Conservation (phyloP, 2,888 invertebrate genomes). For the Noctua fimbriata region DNA sequence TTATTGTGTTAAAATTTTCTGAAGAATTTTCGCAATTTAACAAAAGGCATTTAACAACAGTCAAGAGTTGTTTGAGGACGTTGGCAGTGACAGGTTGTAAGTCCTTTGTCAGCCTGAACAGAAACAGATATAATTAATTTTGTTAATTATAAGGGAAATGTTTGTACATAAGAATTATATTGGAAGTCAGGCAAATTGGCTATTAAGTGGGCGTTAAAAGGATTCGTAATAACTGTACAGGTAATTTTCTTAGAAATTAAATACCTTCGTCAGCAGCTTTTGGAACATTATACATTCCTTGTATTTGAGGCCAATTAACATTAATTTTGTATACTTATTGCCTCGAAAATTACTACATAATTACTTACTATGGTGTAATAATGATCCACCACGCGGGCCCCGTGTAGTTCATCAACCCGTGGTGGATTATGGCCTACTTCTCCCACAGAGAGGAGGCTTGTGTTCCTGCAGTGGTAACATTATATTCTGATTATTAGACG, state of each 20-base stretch:
- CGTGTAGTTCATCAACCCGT: not conserved
- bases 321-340: not conserved
- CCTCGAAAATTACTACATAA: not conserved
- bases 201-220: slow-evolving; percentile 6
- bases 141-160: slow-evolving; percentile 33
- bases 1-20: not conserved
- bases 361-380: not conserved
- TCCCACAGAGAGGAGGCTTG: not conserved
- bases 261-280: not conserved
- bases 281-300: not conserved
- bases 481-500: not conserved
- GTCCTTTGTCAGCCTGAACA: slow-evolving; percentile 41
- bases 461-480: not conserved
- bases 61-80: slow-evolving; percentile 33
- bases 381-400: not conserved
- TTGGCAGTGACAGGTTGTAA: slow-evolving; percentile 49
- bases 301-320: not conserved
- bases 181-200: slow-evolving; percentile 23
- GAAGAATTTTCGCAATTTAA: slow-evolving; percentile 3
- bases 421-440: not conserved
- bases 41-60: slow-evolving; percentile 13
- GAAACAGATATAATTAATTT: slow-evolving; percentile 51
- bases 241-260: slow-evolving; percentile 7
- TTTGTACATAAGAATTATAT: slow-evolving; percentile 16
- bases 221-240: not conserved